phyloP scores from a whole-genome alignment of 2,888 invertebrate species.

The Synergus umbraculus region DNA sequence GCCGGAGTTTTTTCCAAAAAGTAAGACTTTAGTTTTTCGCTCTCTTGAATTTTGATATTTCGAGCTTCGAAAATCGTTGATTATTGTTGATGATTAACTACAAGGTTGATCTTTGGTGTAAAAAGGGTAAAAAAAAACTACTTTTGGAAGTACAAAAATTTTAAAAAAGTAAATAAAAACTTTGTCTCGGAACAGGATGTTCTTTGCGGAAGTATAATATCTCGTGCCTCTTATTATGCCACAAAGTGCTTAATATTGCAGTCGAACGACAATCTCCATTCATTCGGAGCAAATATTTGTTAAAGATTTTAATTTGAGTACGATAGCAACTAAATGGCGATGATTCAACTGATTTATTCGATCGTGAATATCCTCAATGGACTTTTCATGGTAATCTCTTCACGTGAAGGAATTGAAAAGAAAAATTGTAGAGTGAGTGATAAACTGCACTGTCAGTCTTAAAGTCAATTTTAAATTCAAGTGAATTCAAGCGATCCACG shows the following conservation, averaged over 20 bases:
- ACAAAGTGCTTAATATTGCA: slow-evolving; percentile 41
- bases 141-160: slow-evolving; percentile 39
- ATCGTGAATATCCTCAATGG: slow-evolving; percentile 28
- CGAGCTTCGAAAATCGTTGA: slow-evolving; percentile 23
- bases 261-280: slow-evolving; percentile 41
- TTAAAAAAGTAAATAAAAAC: slow-evolving; percentile 30
- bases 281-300: slow-evolving; percentile 40
- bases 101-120: slow-evolving; percentile 11
- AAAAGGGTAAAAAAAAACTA: slow-evolving; percentile 32
- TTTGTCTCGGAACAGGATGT: slow-evolving; percentile 41
- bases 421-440: background rate
- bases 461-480: slow-evolving; percentile 33
- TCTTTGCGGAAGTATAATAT: slow-evolving; percentile 41
- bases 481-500: background rate
- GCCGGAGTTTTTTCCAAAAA: slow-evolving; percentile 27
- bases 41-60: slow-evolving; percentile 19
- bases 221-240: slow-evolving; percentile 41
- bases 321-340: slow-evolving; percentile 33
- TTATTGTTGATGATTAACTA: slow-evolving; percentile 22
- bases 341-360: slow-evolving; percentile 33
- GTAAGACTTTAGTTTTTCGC: slow-evolving; percentile 11
- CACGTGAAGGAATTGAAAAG: slow-evolving; percentile 31
- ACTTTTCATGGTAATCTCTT: slow-evolving; percentile 22
- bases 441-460: slow-evolving; percentile 33
- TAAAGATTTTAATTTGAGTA: slow-evolving; percentile 36